These are phyloP conservation scores for Conomelus anceps DNA, from an alignment of 2,888 invertebrate species.

Conservation along the genomic window DNA sequence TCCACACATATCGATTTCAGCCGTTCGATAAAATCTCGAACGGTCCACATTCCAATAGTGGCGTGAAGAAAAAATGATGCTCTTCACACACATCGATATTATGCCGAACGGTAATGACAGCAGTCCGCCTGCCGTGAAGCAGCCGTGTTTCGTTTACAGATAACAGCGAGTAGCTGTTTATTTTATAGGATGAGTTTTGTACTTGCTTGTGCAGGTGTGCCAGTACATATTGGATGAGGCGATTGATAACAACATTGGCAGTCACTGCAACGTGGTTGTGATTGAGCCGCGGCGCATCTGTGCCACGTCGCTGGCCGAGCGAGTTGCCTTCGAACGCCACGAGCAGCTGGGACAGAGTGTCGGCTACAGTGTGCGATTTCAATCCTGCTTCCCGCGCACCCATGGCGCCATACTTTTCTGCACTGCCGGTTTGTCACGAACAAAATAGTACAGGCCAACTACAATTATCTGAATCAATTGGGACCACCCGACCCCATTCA, in stretches of 20 bases:
- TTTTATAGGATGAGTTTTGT: not conserved
- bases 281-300: not conserved
- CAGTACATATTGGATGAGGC: not conserved
- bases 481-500: no score
- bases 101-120: no score
- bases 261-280: not conserved
- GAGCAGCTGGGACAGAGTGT: not conserved
- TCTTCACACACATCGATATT: no score
- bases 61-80: no score
- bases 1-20: no score
- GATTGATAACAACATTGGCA: not conserved
- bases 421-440: not conserved
- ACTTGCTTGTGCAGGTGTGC: not conserved
- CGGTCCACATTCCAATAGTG: no score
- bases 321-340: not conserved
- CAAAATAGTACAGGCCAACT: no score
- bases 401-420: not conserved
- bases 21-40: no score
- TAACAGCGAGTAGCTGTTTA: no score
- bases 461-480: no score
- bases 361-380: not conserved
- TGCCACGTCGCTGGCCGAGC: not conserved
- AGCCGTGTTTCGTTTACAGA: no score
- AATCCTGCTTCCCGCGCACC: not conserved
- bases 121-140: no score